A percentile compares a stretch with the other conserved stretches of the same genome.
phyloP scores from a whole-genome alignment of 2,888 invertebrate species.

The Athalia rosae region DNA sequence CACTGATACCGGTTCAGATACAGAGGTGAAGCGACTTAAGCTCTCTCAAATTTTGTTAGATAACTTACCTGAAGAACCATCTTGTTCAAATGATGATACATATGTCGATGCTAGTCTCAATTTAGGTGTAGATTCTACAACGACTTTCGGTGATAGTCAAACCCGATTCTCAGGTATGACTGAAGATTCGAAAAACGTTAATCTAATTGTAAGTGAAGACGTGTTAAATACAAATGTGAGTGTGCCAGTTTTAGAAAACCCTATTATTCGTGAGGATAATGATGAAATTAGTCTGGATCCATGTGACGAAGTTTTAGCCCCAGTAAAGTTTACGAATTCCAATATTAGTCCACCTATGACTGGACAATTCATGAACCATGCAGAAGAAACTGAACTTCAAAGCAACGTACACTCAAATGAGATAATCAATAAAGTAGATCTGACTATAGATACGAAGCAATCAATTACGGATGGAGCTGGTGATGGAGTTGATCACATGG shows the following conservation, averaged over 20 bases:
- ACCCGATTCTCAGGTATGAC: neutral
- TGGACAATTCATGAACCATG: neutral
- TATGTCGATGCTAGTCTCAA: constrained; percentile 12
- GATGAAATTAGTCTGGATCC: neutral
- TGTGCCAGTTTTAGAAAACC: constrained; percentile 7
- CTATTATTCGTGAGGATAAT: neutral
- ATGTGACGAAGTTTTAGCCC: neutral
- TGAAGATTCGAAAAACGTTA: constrained; percentile 6
- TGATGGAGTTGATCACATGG: neutral
- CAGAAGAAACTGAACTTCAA: neutral
- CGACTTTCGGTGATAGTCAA: constrained; percentile 11
- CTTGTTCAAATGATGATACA: constrained; percentile 35
- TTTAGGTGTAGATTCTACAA: neutral
- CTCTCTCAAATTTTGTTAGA: constrained; percentile 57
- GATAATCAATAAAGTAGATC: neutral
- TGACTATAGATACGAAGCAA: neutral
- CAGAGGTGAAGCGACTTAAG: constrained; percentile 79
- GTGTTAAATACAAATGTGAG: neutral
- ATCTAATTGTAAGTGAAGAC: neutral
- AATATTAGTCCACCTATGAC: constrained; percentile 5
- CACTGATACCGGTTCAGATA: constrained; percentile 82
- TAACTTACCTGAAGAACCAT: constrained; percentile 51
- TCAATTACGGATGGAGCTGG: constrained; percentile 37
- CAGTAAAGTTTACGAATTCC: neutral
- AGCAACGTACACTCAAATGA: neutral